Base-by-base conservation (phyloP, 2,888 invertebrate genomes). In the Empis livida region DNA sequence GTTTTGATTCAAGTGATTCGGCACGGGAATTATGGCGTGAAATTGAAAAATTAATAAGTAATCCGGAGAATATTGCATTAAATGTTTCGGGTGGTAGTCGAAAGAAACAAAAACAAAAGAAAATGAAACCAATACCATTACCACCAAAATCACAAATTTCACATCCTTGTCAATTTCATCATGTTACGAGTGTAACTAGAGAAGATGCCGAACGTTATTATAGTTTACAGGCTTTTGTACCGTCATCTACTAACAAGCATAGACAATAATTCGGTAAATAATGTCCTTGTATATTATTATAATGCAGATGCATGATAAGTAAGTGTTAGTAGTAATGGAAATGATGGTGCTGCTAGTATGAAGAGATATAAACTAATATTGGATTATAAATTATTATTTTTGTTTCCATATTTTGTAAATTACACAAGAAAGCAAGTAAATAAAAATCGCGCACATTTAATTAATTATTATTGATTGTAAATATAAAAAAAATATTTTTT, bases 111-210 rank as follows among this genome's bases (percentile, higher is more conserved):
- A 73, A 77, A 65, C 64, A 64, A 52, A 74, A 74, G 54, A 62
- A 70, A 10, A 68, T 66, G 6, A 78, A 79, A 63, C 73, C 75
- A 42, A 70, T 73, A 5, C 75, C 77, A 40, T 67, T 82, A 50
- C 86, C 87, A 16, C 79, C 80, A 43, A 89, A 89, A 65, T 78
- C 78, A 49, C 84, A 87, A 65, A 89, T 89, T 55, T 87, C 87
- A 42, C 80, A 82, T 62, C 89, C 89, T 2, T 88, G 87, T 62
- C 85, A 85, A 61, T 89, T 89, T 66, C 82, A 84, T 57, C 88
- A 89, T 64, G 80, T 89, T 53, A 87, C 85, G 44, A 83, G 80
- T 57, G 79, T 88, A 41, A 83, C 84, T 51, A 73, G 76, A 37
- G 76, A 76, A 47, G 84, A 84, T 59, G 73, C 76, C 51, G 72